phyloP scores from a whole-genome alignment of 2,797 vertebrate genomes.

The Onychomys leucogaster region DNA sequence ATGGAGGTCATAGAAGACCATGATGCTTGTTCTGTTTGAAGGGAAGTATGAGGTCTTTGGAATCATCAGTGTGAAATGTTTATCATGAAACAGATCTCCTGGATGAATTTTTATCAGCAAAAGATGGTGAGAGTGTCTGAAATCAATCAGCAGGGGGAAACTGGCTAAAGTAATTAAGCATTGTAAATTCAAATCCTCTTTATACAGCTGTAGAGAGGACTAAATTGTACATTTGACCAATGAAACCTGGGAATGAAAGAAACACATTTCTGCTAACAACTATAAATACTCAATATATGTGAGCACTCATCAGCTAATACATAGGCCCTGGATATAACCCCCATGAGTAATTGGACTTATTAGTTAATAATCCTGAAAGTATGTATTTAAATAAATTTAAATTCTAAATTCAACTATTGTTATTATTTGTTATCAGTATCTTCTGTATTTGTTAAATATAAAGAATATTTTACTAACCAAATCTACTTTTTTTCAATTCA shows the following conservation, averaged over 20 bases:
- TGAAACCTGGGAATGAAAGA: constrained; percentile 57
- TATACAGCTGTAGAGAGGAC: constrained; percentile 75
- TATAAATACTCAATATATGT: constrained; percentile 66
- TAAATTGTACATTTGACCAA: constrained; percentile 80
- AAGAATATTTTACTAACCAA: constrained; percentile 61
- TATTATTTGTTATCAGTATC: constrained; percentile 56
- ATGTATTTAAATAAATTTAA: constrained; percentile 60
- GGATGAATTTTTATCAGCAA: constrained; percentile 73
- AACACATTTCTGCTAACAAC: constrained; percentile 52
- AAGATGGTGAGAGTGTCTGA: constrained; percentile 84
- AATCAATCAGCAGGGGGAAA: constrained; percentile 88
- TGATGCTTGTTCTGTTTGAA: constrained; percentile 77
- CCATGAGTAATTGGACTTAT: constrained; percentile 73
- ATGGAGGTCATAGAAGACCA: constrained; percentile 74
- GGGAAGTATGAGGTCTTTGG: constrained; percentile 80
- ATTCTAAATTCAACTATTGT: constrained; percentile 71
- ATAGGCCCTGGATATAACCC: background rate
- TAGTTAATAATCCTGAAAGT: constrained; percentile 69
- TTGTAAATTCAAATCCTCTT: constrained; percentile 83
- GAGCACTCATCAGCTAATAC: background rate
- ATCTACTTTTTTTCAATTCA: constrained; percentile 68
- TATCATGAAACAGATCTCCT: constrained; percentile 81
- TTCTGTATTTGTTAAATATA: constrained; percentile 74
- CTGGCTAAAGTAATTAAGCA: constrained; percentile 86
- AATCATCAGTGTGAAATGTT: constrained; percentile 83